Base-by-base conservation (phyloP, 2,888 invertebrate species). In the Girardia tigrina region DNA sequence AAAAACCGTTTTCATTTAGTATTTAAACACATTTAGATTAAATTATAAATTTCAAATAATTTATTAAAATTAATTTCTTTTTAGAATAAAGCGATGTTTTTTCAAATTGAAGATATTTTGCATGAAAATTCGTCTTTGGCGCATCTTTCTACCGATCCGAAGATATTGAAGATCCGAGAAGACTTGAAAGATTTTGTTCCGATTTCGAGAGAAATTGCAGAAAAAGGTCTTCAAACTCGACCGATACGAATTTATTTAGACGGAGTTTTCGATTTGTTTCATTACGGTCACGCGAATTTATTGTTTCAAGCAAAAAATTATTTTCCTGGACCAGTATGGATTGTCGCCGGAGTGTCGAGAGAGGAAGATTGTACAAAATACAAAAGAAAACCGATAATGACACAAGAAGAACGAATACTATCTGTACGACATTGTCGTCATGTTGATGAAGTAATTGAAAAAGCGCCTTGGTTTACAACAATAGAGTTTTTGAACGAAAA, bases 201-300 rank as follows among this genome's bases (percentile, higher is more conserved):
- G 2, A 56, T 56, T 2, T 23, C 56, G 56, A n/a, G n/a, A 20
- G 20, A 26, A 26, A 23, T 1, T 2, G 74, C 74, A 16, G 4
- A 56, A 12, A 28, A 71, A n/a, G 70, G 75, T 4, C 8, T 26
- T 23, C 70, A 75, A 28, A 8, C 72, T 27, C 75, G 71, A 1
- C 27, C 71, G 56, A 29, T 76, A 4, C n/a, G 76, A 16, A 70
- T 76, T 4, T 76, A 76, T 42, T 12, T 56, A 23, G 76, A 76
- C 0, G 76, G 76, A n/a, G 69, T 42, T 26, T 76, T 76, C 28
- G 76, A 76, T 56, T 23, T 76, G 42, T 42, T 76, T 29, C 28
- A 72, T 71, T 71, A 71, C n/a, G 71, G 71, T 2, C 71, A 71
- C 26, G 27, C 27, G n/a, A 27, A 29, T 28, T 29, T 71, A 14